phyloP scores from a whole-genome alignment of 2,113 vertebrate species.

The Oncorhynchus mykiss region DNA sequence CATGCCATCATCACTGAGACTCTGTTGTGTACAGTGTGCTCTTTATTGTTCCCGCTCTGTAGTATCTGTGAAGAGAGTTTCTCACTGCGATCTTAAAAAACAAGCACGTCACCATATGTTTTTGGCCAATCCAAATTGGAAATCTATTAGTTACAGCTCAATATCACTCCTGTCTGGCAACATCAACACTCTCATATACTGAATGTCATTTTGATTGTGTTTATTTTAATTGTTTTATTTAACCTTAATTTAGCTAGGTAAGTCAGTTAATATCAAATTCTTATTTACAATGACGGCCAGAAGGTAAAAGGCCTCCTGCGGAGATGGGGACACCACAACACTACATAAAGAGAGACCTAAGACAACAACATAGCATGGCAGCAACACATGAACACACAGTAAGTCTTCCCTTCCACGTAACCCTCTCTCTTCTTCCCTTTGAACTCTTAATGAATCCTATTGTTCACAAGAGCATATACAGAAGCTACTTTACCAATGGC shows the following conservation, averaged over 20 bases:
- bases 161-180: constrained; percentile 4
- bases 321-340: too few relatives aligned
- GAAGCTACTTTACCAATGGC: constrained; percentile 31
- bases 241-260: too few relatives aligned
- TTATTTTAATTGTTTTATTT: neutral
- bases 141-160: neutral
- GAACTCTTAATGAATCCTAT: constrained; percentile 62
- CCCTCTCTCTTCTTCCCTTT: constrained; percentile 14
- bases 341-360: too few relatives aligned
- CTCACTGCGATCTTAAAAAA: neutral
- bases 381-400: too few relatives aligned
- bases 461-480: constrained; percentile 29
- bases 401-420: neutral
- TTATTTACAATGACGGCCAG: too few relatives aligned
- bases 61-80: neutral
- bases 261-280: too few relatives aligned
- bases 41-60: neutral
- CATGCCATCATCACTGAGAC: constrained; percentile 17
- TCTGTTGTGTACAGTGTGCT: neutral
- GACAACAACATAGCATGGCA: neutral
- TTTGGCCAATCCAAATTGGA: neutral
- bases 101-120: neutral
- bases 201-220: constrained; percentile 60
- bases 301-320: too few relatives aligned
- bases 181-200: constrained; percentile 38